phyloP scores from a whole-genome alignment of 2,113 vertebrate genomes.

The Menidia beryllina region DNA sequence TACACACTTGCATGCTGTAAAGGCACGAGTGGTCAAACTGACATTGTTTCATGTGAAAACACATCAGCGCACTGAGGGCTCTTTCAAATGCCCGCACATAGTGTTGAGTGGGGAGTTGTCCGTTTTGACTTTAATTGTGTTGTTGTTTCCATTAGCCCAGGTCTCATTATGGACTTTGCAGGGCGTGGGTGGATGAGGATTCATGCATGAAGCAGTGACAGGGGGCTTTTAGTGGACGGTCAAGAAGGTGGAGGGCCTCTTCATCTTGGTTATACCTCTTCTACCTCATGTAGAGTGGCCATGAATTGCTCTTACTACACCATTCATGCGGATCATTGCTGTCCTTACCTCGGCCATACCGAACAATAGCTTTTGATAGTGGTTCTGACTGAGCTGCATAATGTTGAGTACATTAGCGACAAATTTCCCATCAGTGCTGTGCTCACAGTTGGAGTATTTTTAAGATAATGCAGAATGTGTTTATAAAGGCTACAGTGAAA shows the following conservation, averaged over 20 bases:
- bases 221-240: constrained; percentile 64
- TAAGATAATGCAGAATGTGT: background rate
- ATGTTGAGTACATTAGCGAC: constrained; percentile 43
- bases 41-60: constrained; percentile 26
- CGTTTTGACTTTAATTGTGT: constrained; percentile 69
- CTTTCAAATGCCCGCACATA: constrained; percentile 27
- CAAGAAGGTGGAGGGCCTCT: constrained; percentile 70
- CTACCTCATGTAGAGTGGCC: constrained; percentile 55
- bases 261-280: constrained; percentile 50
- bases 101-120: constrained; percentile 51
- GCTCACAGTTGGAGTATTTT: background rate
- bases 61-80: constrained; percentile 50
- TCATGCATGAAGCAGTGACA: constrained; percentile 39
- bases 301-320: constrained; percentile 59
- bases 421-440: constrained; percentile 1
- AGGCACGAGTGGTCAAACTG: constrained; percentile 42
- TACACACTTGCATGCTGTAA: constrained; percentile 1
- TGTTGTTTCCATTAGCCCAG: constrained; percentile 69
- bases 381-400: constrained; percentile 28
- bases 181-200: constrained; percentile 63
- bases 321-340: constrained; percentile 47
- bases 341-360: constrained; percentile 22
- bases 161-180: constrained; percentile 54
- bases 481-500: constrained; percentile 19
- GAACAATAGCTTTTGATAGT: constrained; percentile 56